Evolutionary conservation across 2,888 invertebrate genomes (phyloP), one percentile per base, ranked within the genome.

Genomic region (Dryococelus australis): DNA sequence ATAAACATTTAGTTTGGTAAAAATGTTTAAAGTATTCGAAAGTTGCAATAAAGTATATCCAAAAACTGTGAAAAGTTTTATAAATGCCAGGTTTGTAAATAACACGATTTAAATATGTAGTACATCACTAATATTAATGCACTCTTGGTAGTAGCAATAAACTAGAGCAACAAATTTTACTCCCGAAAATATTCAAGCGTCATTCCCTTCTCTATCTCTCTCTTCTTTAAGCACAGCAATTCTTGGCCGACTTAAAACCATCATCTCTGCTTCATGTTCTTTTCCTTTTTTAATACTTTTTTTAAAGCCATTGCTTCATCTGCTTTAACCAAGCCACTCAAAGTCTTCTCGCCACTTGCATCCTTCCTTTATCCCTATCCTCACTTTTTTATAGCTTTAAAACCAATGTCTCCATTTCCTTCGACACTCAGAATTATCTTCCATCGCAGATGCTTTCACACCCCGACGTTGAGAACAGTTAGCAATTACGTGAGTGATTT

Each of bases 381-480:
- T 1, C 20, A 9, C n/a, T 9, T 65, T 65, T n/a, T 65, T n/a
- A 65, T n/a, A n/a, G 65, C 65, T 20, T 65, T 65, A 24, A 65
- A n/a, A 65, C 65, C 65, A 16, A 8, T 24, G 24, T 65, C 65
- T 65, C 65, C 65, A 16, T 65, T 65, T 65, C 65, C 65, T 65
- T 65, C 65, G 65, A 65, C 65, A 65, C 65, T 65, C 65, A 65
- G 24, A 65, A 65, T 65, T 65, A 65, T 65, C 65, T 65, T n/a
- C n/a, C 65, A 65, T 65, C n/a, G n/a, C 65, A 65, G 65, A 65
- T 65, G 65, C 65, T 65, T 65, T 65, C 65, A 65, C 65, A n/a
- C n/a, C 65, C 65, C n/a, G n/a, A 47, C 65, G 65, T 65, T 65
- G 24, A 65, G 65, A 47, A 47, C 47, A 47, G 47, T 47, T 47